phyloP scores from a whole-genome alignment of 2,113 vertebrate species.

The Saiga tatarica region DNA sequence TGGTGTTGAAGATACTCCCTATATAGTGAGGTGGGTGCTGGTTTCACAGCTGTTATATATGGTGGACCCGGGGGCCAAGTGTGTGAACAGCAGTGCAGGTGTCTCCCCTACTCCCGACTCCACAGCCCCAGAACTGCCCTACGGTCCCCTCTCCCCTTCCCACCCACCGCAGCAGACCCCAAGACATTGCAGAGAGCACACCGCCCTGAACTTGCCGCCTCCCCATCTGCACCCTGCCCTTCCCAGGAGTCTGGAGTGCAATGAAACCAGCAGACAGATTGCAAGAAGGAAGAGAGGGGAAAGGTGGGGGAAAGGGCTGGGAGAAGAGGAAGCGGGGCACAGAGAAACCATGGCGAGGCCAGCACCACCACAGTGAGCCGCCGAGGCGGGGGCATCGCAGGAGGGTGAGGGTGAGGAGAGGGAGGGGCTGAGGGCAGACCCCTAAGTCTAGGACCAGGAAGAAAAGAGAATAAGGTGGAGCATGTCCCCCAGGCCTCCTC shows the following conservation, averaged over 20 bases:
- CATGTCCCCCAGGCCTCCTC: neutral
- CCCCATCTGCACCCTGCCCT: neutral
- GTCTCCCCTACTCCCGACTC: neutral
- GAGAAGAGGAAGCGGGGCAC: neutral
- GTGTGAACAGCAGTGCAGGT: neutral
- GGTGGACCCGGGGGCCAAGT: neutral
- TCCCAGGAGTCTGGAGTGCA: neutral
- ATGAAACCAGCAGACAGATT: neutral
- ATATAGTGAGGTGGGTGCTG: neutral
- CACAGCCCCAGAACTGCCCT: accelerated
- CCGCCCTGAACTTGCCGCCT: neutral
- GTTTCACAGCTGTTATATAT: neutral
- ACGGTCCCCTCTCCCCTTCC: too few species aligned
- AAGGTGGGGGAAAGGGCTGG: too few species aligned
- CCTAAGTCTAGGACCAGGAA: neutral
- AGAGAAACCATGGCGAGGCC: neutral
- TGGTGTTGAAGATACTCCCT: neutral
- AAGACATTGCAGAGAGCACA: neutral
- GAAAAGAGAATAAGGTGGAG: neutral
- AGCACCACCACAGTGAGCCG: neutral
- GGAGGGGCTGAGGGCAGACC: neutral
- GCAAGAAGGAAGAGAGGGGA: neutral
- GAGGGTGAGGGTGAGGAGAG: neutral
- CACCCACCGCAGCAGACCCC: accelerated
- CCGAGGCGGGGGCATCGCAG: neutral